Conservation (phyloP, 2,888 invertebrate species). For the Conus canariensis region DNA sequence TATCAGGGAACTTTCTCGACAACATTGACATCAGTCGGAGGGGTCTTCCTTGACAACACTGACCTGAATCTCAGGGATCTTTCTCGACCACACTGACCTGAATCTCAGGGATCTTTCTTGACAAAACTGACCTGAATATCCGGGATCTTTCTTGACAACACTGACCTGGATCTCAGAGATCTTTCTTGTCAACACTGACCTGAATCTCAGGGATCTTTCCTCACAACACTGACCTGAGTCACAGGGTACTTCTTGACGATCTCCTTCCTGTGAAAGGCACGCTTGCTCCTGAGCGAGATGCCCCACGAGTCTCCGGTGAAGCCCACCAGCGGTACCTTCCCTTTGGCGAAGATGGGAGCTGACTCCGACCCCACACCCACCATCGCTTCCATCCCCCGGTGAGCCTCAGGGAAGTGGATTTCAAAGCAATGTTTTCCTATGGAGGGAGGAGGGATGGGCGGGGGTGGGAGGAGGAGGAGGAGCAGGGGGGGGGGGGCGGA, state of each 20-base stretch:
- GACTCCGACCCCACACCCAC: slow-evolving; percentile 60
- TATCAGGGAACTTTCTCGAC: slow-evolving; percentile 41
- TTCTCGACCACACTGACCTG: too few relatives aligned
- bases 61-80: too few relatives aligned
- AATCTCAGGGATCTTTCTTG: too few relatives aligned
- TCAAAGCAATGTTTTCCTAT: slow-evolving; percentile 62
- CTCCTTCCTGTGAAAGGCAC: slow-evolving; percentile 54
- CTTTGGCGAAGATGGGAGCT: slow-evolving; percentile 54
- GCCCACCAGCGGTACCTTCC: slow-evolving; percentile 53
- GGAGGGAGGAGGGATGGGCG: too few relatives aligned
- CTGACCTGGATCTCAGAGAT: too few relatives aligned
- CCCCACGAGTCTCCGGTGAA: slow-evolving; percentile 60
- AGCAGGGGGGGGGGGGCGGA: too few relatives aligned
- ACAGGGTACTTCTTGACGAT: slow-evolving; percentile 45
- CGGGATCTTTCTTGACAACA: too few relatives aligned
- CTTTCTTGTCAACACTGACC: too few relatives aligned
- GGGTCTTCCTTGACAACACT: too few relatives aligned
- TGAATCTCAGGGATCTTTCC: too few relatives aligned
- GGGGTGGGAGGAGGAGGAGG: background rate
- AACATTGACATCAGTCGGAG: too few relatives aligned
- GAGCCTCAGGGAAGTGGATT: slow-evolving; percentile 59
- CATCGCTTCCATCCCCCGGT: slow-evolving; percentile 55
- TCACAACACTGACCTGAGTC: slow-evolving; percentile 38
- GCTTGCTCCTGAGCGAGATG: slow-evolving; percentile 58
- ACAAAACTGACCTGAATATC: too few relatives aligned